Evolutionary conservation across 2,888 invertebrate species (phyloP), one percentile per base, ranked within the genome.

Genomic region (Allophyes oxyacanthae): DNA sequence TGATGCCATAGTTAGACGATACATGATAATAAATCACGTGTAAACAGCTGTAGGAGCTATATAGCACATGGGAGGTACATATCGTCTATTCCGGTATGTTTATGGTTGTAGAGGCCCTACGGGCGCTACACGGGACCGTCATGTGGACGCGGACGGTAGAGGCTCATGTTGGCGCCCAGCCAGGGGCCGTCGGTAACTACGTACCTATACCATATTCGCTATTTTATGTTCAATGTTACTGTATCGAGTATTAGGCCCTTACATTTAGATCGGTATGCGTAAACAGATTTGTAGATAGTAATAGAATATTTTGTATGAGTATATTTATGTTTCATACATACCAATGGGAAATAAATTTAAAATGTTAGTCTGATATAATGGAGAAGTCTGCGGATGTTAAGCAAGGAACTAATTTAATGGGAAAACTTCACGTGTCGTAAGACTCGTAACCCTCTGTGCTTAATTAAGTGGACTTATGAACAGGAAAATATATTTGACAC

Each of bases 141-240:
- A 59, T 64, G 69, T 66, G 63, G 59, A 75, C 26, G 54, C 42
- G 34, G 25, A 25, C 37, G 33, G 30, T 44, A 44, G 43, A 64
- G 63, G 58, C 69, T 38, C 53, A 10, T 30, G 32, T 55, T 74
- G 74, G 74, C 74, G 45, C 53, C 40, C 30, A 15, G 73, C 74
- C 74, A 74, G 62, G 40, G 25, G 48, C 40, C 45, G 38, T 13
- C 11, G 37, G 38, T 54, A 33, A 51, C 72, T 45, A 44, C 44
- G 37, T 52, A 44, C 38, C 62, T 46, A 32, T 44, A 54, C 34
- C 49, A 62, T 46, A 37, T 41, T 13, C 14, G 38, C 58, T 66
- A 56, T 36, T 74, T 68, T 57, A 72, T 58, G 13, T 50, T 26
- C 54, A 58, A 59, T 57, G 48, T 64, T 65, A 55, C 41, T 55